These are phyloP conservation scores for Triplophysa rosa DNA, from an alignment of 2,113 vertebrate genomes.

Conservation along the genomic window DNA sequence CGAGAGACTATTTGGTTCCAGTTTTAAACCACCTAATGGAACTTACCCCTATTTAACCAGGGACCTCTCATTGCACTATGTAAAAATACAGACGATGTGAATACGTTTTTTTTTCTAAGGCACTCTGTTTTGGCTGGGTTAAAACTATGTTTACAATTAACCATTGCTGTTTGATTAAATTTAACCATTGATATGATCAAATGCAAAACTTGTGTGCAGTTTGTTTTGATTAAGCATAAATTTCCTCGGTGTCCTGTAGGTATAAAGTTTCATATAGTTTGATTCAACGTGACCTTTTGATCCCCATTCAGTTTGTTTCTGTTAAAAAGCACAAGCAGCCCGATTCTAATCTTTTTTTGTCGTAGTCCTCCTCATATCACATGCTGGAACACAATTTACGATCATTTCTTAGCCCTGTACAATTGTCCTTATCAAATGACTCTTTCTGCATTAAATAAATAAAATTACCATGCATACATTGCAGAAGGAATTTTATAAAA, in stretches of 20 bases:
- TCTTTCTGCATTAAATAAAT: constrained; percentile 8
- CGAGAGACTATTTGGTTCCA: constrained; percentile 14
- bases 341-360: background rate
- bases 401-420: background rate
- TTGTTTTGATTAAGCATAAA: constrained; percentile 11
- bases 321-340: constrained; percentile 1
- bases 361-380: background rate
- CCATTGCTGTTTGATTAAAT: constrained; percentile 24
- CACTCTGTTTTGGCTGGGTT: background rate
- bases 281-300: constrained; percentile 5
- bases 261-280: constrained; percentile 17
- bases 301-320: constrained; percentile 1
- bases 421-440: background rate
- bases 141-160: constrained; percentile 3
- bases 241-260: constrained; percentile 15
- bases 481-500: background rate
- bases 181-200: constrained; percentile 22
- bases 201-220: constrained; percentile 26
- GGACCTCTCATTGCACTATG: background rate
- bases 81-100: background rate
- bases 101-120: background rate
- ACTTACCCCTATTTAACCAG: constrained; percentile 6
- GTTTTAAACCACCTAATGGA: constrained; percentile 8
- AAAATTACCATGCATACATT: background rate
- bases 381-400: background rate